Conservation (phyloP, 2,797 vertebrate genomes). For the Neosalanx taihuensis region DNA sequence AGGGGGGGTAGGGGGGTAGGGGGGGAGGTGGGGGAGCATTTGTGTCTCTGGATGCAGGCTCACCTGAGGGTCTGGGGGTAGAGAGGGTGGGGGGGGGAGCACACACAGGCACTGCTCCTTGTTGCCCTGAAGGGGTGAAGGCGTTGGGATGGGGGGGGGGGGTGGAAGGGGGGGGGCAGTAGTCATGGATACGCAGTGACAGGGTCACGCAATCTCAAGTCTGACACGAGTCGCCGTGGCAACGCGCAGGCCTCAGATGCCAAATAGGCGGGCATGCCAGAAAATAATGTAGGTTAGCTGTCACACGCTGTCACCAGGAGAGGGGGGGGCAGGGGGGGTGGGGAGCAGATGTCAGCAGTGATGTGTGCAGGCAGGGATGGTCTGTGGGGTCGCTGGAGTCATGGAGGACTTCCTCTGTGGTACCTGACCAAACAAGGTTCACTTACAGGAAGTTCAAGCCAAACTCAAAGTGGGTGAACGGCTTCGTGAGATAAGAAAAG, state of each 20-base stretch:
- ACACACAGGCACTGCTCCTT: not conserved
- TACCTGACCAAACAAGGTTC: not conserved
- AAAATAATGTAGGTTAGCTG: slow-evolving; percentile 17
- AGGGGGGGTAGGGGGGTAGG: not conserved
- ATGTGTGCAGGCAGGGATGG: not conserved
- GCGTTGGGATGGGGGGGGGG: not conserved
- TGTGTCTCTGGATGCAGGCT: not conserved
- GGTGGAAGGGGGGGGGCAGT: not conserved
- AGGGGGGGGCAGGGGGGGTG: not conserved
- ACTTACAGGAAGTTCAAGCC: not conserved
- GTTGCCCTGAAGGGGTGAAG: not conserved
- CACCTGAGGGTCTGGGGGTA: not conserved
- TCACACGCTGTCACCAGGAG: slow-evolving; percentile 6
- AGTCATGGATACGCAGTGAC: not conserved
- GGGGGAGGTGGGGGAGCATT: not conserved
- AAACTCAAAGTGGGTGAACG: not conserved
- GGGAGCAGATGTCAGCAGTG: not conserved
- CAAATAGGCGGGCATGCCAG: slow-evolving; percentile 1
- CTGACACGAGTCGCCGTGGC: not conserved
- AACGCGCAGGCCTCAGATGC: not conserved
- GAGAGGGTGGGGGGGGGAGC: not conserved
- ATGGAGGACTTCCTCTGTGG: not conserved
- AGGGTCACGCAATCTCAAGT: not conserved
- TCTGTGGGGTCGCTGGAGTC: not conserved
- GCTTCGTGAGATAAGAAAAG: not conserved